A percentile compares a stretch with the other conserved stretches of the same genome.
Evolutionary conservation across 1,140 invertebrate genomes (phyloP).

Genomic region (Drosophila lacteicornis): DNA sequence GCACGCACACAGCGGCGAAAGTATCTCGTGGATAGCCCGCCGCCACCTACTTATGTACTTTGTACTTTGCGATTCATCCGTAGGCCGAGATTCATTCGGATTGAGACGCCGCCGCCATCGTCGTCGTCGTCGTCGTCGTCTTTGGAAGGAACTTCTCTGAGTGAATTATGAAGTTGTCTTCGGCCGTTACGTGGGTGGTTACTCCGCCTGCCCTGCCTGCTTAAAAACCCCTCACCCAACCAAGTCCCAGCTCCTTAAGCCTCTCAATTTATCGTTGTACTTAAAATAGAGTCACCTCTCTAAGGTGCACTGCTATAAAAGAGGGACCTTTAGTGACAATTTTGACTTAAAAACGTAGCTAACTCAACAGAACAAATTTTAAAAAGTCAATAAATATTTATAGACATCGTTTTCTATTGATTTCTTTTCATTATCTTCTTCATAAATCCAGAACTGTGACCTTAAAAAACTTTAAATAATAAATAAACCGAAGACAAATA

Average conservation of each 20-base stretch:
- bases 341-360: no score
- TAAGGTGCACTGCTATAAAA: neutral
- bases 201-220: neutral
- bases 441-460: neutral
- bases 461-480: neutral
- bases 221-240: neutral
- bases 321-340: rapidly evolving
- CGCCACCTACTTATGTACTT: conserved; percentile 58
- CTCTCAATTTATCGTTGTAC: conserved; percentile 72
- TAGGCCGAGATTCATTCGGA: conserved; percentile 52
- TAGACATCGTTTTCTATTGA: neutral
- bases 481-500: no score
- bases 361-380: no score
- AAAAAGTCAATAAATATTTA: neutral
- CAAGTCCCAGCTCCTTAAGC: conserved; percentile 37
- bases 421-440: no score
- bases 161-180: conserved; percentile 79
- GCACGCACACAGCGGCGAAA: conserved; percentile 46
- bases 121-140: neutral
- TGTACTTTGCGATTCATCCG: conserved; percentile 44
- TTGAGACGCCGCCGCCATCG: conserved; percentile 6
- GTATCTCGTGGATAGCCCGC: conserved; percentile 52
- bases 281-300: conserved; percentile 39
- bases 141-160: conserved; percentile 41
- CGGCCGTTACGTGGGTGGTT: conserved; percentile 64